Percentiles rank a stretch among this genome's conserved stretches.
Evolutionary conservation across 1,140 invertebrate genomes (phyloP).

Genomic region (Drosophila nikananu): DNA sequence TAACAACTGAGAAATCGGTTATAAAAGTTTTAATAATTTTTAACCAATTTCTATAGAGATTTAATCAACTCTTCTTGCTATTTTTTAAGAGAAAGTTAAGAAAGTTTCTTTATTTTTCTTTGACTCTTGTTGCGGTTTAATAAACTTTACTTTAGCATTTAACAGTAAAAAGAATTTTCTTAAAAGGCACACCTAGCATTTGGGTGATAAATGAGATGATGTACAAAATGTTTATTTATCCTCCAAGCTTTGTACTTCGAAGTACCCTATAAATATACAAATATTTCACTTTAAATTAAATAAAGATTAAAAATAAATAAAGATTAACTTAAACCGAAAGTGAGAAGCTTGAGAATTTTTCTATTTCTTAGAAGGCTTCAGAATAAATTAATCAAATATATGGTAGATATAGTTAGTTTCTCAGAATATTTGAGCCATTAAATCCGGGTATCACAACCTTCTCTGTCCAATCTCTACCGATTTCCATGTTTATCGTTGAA

Average conservation of each 20-base stretch:
- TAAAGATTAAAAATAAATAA: not conserved
- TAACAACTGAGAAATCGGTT: too few relatives aligned
- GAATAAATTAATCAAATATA: not conserved
- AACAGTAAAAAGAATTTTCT: not conserved
- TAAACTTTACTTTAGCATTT: conserved; percentile 2
- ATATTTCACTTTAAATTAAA: not conserved
- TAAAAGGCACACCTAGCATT: not conserved
- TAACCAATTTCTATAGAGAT: too few relatives aligned
- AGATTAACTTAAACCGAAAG: too few relatives aligned
- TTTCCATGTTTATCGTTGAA: not conserved
- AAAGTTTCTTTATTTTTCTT: not conserved
- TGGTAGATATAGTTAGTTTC: not conserved
- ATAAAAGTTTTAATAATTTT: too few relatives aligned
- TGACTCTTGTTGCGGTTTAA: not conserved
- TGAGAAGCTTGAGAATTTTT: not conserved
- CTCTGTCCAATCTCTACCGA: too few relatives aligned
- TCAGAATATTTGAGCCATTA: not conserved
- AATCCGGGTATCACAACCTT: not conserved
- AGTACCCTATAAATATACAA: not conserved
- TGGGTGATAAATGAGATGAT: conserved; percentile 7
- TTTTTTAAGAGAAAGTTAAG: not conserved
- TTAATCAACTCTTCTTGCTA: too few relatives aligned
- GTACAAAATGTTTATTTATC: not conserved
- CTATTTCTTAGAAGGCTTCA: not conserved
- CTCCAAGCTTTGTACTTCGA: not conserved